A percentile compares a stretch with the other conserved stretches of the same genome.
These are phyloP conservation scores for Dipodomys merriami DNA, from an alignment of 2,113 vertebrate species.

Conservation along the genomic window DNA sequence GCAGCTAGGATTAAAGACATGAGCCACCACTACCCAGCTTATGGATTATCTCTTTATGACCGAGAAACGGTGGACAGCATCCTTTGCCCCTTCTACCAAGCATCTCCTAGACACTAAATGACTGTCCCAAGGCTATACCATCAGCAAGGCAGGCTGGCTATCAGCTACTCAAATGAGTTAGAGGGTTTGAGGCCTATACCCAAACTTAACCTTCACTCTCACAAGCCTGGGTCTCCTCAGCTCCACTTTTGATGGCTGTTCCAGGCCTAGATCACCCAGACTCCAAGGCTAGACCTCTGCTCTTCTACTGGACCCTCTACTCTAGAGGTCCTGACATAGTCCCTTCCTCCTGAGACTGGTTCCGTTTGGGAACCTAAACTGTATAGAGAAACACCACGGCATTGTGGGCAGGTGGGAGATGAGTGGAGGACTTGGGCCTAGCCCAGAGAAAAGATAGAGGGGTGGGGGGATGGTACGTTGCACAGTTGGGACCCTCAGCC, in stretches of 20 bases:
- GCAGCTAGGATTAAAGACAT: too few relatives aligned
- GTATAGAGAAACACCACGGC: neutral
- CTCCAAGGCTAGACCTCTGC: neutral
- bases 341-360: neutral
- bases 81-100: neutral
- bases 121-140: neutral
- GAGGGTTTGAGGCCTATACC: neutral
- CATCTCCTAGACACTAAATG: neutral
- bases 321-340: neutral
- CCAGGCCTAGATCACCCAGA: neutral
- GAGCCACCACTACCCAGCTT: too few relatives aligned
- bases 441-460: neutral
- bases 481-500: neutral
- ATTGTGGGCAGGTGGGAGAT: neutral
- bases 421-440: too few relatives aligned
- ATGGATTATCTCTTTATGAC: neutral
- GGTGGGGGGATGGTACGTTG: accelerated
- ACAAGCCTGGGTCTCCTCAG: neutral
- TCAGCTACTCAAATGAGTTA: neutral
- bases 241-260: neutral
- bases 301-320: too few relatives aligned
- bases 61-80: neutral
- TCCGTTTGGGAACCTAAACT: neutral
- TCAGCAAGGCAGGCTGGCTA: neutral
- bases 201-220: neutral